These are phyloP conservation scores for Amyelois transitella DNA, from an alignment of 1,140 invertebrate genomes.

Conservation along the genomic window DNA sequence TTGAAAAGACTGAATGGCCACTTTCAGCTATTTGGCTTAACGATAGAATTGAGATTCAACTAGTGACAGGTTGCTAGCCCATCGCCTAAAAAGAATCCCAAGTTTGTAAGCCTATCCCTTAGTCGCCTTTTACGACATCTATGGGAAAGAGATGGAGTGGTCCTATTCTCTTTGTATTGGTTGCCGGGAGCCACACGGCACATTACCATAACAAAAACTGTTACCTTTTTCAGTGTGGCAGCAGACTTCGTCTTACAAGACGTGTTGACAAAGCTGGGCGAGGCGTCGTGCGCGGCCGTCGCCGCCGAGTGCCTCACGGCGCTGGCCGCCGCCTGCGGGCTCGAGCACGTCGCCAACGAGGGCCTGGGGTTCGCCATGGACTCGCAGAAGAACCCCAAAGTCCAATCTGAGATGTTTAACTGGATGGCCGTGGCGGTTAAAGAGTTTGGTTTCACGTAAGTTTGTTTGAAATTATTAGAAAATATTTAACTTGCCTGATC, in stretches of 20 bases:
- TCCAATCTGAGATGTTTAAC: slow-evolving; percentile 87
- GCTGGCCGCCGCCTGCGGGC: slow-evolving; percentile 85
- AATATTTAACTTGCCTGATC: neutral
- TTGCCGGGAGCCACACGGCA: no score
- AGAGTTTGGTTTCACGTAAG: slow-evolving; percentile 84
- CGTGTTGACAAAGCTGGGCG: slow-evolving; percentile 89
- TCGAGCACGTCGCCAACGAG: slow-evolving; percentile 84
- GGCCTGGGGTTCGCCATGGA: slow-evolving; percentile 85
- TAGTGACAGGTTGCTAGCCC: no score
- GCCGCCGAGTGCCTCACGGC: slow-evolving; percentile 85
- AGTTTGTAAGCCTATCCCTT: no score
- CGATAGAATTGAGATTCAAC: no score
- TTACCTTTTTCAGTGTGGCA: slow-evolving; percentile 74
- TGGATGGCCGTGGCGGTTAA: slow-evolving; percentile 86
- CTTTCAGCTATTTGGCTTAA: no score
- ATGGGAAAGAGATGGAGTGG: no score
- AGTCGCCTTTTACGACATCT: no score
- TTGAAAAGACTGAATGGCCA: no score
- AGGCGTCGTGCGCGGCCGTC: slow-evolving; percentile 84
- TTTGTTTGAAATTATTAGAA: slow-evolving; percentile 13
- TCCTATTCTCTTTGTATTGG: no score
- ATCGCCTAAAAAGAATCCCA: no score
- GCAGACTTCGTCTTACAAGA: slow-evolving; percentile 86
- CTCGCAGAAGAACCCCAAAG: slow-evolving; percentile 92
- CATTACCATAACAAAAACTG: no score